phyloP scores from a whole-genome alignment of 30 jellyfish, hydroid and myxozoan species.

The Chironex yamaguchii region DNA sequence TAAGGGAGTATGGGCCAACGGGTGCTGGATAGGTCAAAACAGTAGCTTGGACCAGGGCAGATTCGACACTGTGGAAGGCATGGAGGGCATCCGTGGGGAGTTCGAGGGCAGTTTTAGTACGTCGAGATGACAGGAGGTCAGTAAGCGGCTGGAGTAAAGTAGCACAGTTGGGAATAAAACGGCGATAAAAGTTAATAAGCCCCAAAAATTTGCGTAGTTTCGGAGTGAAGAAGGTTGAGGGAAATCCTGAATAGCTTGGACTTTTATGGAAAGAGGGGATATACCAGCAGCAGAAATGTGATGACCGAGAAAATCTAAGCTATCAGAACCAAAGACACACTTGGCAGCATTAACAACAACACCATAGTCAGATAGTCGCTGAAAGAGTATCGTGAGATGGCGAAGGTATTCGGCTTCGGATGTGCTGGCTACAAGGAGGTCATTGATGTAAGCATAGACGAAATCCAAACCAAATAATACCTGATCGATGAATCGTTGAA shows the following conservation, averaged over 20 bases:
- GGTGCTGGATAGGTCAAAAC: neutral
- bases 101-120: too few species aligned
- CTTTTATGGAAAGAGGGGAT: conserved; percentile 37
- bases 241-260: neutral
- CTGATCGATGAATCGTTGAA: conserved; percentile 56
- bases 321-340: conserved; percentile 14
- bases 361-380: conserved; percentile 30
- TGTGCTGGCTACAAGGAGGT: conserved; percentile 36
- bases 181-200: too few species aligned
- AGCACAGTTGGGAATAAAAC: too few species aligned
- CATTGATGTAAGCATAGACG: conserved; percentile 55
- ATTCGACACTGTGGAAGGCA: too few species aligned
- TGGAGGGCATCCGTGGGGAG: too few species aligned
- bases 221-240: too few species aligned
- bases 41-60: conserved; percentile 30
- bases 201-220: too few species aligned
- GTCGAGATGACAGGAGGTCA: too few species aligned
- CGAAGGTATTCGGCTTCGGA: conserved; percentile 42
- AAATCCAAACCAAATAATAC: conserved; percentile 49
- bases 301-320: conserved; percentile 61
- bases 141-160: too few species aligned
- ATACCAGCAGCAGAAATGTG: conserved; percentile 46
- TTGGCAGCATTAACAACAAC: conserved; percentile 23
- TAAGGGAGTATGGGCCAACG: conserved; percentile 49
- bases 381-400: conserved; percentile 24